phyloP scores from a whole-genome alignment of 2,113 vertebrate species.

The Etheostoma spectabile region DNA sequence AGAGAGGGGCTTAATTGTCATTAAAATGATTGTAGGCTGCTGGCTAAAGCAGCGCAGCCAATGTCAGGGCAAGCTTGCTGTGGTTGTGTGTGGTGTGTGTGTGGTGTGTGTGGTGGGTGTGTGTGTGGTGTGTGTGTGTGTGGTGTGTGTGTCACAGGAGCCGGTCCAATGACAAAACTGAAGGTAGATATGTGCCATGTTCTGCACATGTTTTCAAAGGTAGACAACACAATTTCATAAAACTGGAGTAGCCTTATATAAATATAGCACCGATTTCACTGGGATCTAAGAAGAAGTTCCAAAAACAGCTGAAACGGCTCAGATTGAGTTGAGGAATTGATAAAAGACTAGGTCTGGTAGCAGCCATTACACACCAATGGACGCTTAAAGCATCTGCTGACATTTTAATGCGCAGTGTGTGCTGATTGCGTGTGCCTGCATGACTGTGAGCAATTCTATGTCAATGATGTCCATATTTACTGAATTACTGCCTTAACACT shows the following conservation, averaged over 20 bases:
- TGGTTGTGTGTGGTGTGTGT: conserved; percentile 33
- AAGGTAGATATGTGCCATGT: conserved; percentile 77
- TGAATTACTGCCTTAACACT: conserved; percentile 49
- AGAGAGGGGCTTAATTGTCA: conserved; percentile 76
- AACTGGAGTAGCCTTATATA: conserved; percentile 77
- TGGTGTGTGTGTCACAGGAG: conserved; percentile 70
- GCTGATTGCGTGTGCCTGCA: conserved; percentile 40
- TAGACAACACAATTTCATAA: conserved; percentile 67
- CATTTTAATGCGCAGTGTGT: conserved; percentile 41
- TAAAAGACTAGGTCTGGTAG: conserved; percentile 42
- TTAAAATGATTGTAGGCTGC: conserved; percentile 58
- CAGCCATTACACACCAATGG: conserved; percentile 23
- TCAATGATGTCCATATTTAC: conserved; percentile 29
- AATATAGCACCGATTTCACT: conserved; percentile 83
- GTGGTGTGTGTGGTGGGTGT: conserved; percentile 32
- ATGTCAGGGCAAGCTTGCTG: conserved; percentile 71
- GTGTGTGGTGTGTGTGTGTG: neutral
- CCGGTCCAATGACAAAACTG: conserved; percentile 76
- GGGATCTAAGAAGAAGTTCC: conserved; percentile 62
- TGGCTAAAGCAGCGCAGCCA: conserved; percentile 63
- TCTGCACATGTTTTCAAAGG: conserved; percentile 59
- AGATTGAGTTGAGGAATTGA: conserved; percentile 71
- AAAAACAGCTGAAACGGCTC: conserved; percentile 73
- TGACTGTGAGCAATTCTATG: neutral
- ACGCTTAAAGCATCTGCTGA: conserved; percentile 29